Evolutionary conservation across 1,140 invertebrate species (phyloP), one percentile per base, ranked within the genome.

Genomic region (Musca domestica): DNA sequence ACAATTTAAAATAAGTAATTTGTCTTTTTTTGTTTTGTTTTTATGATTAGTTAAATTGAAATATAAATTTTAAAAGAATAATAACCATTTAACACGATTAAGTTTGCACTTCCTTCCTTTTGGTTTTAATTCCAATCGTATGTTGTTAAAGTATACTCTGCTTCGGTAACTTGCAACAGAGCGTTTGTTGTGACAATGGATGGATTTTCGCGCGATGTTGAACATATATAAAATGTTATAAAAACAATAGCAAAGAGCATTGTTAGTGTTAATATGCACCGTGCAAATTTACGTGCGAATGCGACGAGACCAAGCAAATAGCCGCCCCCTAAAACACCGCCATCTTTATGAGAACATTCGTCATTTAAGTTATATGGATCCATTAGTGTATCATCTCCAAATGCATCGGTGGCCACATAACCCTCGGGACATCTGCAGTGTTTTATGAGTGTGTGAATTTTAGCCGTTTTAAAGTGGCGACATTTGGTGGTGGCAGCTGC

Each of bases 201-300:
- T 27, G 51, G 15, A 27, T 27, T 64, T 64, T 61, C 48, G 4
- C 67, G 63, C 19, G 67, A 41, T 17, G 52, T 63, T 15, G 68
- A 70, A 48, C 65, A 70, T 23, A 66, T 64, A 64, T 70, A 70
- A 52, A 67, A 70, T 51, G 69, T 52, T 51, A 70, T 49, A 34
- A 74, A 73, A 51, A 80, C 52, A 27, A 80, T 80, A 68, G 74
- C 73, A 64, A 74, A 74, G 12, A 80, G 69, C 68, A 80, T 67
- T 27, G 74, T 75, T 30, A 80, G 64, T n/a, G 77, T 76, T 6
- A 80, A 71, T 10, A 76, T 66, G 47, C 80, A 68, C 10, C 77
- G 77, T 17, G 76, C 72, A n/a, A 80, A 71, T 76, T 80, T 80
- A 61, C 77, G 72, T 48, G 77, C 76, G 48, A 80, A 76, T 71